Evolutionary conservation across 2,113 vertebrate genomes (phyloP), one percentile per base, ranked within the genome.

Genomic region (Phocoena phocoena): DNA sequence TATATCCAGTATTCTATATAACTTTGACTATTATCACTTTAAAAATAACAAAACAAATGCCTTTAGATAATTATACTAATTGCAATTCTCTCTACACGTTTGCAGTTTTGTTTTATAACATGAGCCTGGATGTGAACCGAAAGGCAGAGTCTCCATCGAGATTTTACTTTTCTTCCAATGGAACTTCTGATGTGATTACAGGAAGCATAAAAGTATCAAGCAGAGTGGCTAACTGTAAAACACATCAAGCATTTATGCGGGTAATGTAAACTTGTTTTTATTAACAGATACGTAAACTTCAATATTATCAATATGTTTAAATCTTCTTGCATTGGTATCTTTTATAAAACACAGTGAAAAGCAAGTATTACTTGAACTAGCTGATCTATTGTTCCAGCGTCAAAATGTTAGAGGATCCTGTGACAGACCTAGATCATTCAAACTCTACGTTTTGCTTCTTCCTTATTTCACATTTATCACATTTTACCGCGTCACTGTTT

Each of bases 131-230:
- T 25, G 98, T 99, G 94, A 98, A 98, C 82, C 99, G 99, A 97
- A 99, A 98, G 96, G 97, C 98, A 0, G 98, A 98, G 47, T 98
- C 99, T 81, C 99, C 99, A 89, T 98, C 99, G 68, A 99, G 99
- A 68, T 99, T 99, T 98, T 99, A 99, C 98, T 99, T 99, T 98
- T 98, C 98, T 33, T 98, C 98, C 44, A 99, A 99, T 88, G 99
- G 99, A 53, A 99, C 99, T 6, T 99, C 98, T 21, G 99, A 99
- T 63, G 97, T 98, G 89, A 99, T 98, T 14, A 98, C 97, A 28
- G 98, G 99, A 80, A 98, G 70, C 26, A 96, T 99, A 38, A 97
- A 95, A 82, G 98, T 99, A 68, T 98, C 96, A 9, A 99, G 94
- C 8, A 97, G 95, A 47, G 95, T 79, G 15, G 71, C 88, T 91